Conservation (phyloP, 1,140 invertebrate species). For the Lordiphosa collinella region DNA sequence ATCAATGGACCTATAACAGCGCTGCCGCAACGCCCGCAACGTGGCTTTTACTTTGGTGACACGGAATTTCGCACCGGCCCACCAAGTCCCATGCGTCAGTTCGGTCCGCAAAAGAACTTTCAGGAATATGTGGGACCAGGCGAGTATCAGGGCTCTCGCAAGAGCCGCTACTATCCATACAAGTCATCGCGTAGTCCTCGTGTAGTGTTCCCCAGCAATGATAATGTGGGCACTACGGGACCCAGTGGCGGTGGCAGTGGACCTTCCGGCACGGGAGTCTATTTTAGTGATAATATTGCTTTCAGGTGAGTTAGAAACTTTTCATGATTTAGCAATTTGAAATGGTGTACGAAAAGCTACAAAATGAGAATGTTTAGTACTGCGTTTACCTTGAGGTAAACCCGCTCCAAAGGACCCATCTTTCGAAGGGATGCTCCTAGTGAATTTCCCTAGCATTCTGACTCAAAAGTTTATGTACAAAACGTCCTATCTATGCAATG, state of each 20-base stretch:
- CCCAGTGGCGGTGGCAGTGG: constrained; percentile 56
- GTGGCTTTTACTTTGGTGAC: constrained; percentile 68
- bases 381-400: no score
- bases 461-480: no score
- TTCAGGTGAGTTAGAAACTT: constrained; percentile 71
- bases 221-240: constrained; percentile 80
- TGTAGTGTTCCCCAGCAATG: constrained; percentile 81
- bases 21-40: constrained; percentile 55
- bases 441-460: no score
- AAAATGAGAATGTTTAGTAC: no score
- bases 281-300: constrained; percentile 82
- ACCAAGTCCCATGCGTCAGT: constrained; percentile 50
- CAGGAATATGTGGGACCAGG: constrained; percentile 62
- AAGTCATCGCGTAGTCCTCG: constrained; percentile 81
- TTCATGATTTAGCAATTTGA: no score
- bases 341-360: no score
- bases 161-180: constrained; percentile 69
- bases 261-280: constrained; percentile 71
- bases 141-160: constrained; percentile 64
- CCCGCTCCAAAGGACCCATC: no score
- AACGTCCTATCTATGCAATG: no score
- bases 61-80: constrained; percentile 66
- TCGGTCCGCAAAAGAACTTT: constrained; percentile 70
- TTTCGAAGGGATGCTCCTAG: no score
- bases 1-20: constrained; percentile 78